Evolutionary conservation across 2,113 vertebrate genomes (phyloP), one percentile per base, ranked within the genome.

Genomic region (Trinectes maculatus): DNA sequence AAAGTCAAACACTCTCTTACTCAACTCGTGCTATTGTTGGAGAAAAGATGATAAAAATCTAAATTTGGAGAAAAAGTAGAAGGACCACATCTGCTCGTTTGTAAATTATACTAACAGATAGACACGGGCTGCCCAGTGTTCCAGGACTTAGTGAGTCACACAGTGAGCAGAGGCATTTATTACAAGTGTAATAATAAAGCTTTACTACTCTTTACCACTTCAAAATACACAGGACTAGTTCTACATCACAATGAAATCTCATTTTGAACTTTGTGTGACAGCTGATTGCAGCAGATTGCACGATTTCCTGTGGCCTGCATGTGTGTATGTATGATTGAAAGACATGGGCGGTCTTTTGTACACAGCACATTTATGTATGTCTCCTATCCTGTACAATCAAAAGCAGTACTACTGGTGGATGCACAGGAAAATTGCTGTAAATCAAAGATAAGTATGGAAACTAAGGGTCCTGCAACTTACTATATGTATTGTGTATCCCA

Each of bases 311-410:
- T 0, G 1, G 18, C n/a, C 33, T 55, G 47, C 31, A 34, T 39
- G 55, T 44, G 58, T 52, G 46, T 34, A 6, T 24, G 21, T 28
- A 61, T 0, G 40, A 42, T 43, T 43, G 21, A 60, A 26, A 66
- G 61, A 60, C 60, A 53, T 13, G 31, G 51, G 40, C 71, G 53
- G 55, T 83, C 42, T 29, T 82, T 43, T 68, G 48, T 56, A 62
- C 16, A 28, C 36, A 33, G 34, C 42, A 11, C 5, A 2, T 77
- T 68, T 60, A 42, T 21, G 78, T 72, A 48, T 49, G 60, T 62
- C 62, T 79, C 63, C 62, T 56, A 28, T 80, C 60, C 53, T 19
- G 44, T 62, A 49, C 83, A 82, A 88, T 83, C 83, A 88, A 83
- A 69, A 65, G 15, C 62, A 77, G 78, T 53, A 48, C 10, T 54